phyloP scores from a whole-genome alignment of 2,113 vertebrate species.

The Pseudorectes ferrugineus region DNA sequence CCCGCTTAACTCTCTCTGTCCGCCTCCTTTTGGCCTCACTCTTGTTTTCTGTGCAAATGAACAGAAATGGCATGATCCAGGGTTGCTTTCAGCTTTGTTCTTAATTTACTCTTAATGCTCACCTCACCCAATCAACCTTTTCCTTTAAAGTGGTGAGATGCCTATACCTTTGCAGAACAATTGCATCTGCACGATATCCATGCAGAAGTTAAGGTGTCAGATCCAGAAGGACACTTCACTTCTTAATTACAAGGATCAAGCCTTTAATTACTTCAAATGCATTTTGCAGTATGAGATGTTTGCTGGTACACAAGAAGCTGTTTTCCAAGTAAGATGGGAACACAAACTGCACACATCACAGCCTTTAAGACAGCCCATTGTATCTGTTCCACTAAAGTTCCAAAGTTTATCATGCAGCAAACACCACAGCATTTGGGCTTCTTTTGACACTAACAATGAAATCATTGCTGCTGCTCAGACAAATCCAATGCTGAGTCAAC shows the following conservation, averaged over 20 bases:
- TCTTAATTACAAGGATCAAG: not conserved
- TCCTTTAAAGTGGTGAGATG: not conserved
- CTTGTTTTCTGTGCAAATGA: constrained; percentile 82
- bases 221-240: not conserved
- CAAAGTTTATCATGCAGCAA: not conserved
- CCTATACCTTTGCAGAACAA: not conserved
- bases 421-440: not conserved
- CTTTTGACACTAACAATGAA: not conserved
- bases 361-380: not conserved
- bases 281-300: not conserved
- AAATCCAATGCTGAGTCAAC: not conserved
- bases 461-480: not conserved
- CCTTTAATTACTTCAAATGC: not conserved
- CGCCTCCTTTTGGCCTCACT: constrained; percentile 90
- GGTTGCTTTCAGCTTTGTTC: not conserved
- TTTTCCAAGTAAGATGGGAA: not conserved
- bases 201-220: not conserved
- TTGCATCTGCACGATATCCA: not conserved
- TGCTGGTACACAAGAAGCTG: not conserved
- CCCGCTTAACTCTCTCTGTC: constrained; percentile 90
- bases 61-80: constrained; percentile 43
- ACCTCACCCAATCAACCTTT: not conserved
- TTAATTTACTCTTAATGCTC: not conserved
- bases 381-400: not conserved
- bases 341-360: not conserved